phyloP scores from a whole-genome alignment of 2,888 invertebrate genomes.

The Azorinus chamasolen region DNA sequence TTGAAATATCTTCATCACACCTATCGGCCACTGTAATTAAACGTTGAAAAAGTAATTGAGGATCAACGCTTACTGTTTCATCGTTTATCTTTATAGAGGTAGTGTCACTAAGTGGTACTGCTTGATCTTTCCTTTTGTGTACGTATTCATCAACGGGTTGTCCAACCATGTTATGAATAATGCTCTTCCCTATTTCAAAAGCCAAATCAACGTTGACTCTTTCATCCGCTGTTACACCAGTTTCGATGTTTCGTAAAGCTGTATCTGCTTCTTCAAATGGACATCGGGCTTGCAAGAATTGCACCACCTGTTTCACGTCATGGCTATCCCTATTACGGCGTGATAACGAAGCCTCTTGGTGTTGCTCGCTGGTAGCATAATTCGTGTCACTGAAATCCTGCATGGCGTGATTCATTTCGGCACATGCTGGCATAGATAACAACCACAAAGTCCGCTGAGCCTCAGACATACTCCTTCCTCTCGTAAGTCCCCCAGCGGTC shows the following conservation, averaged over 20 bases:
- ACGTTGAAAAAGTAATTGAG: slow-evolving; percentile 42
- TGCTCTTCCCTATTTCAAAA: background rate
- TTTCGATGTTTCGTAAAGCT: slow-evolving; percentile 48
- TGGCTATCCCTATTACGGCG: slow-evolving; percentile 34
- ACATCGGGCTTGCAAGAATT: slow-evolving; percentile 32
- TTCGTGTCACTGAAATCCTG: slow-evolving; percentile 44
- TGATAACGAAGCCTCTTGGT: slow-evolving; percentile 43
- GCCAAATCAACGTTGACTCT: slow-evolving; percentile 28
- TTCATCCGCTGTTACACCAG: slow-evolving; percentile 45
- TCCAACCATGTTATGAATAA: slow-evolving; percentile 7
- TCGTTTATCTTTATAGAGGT: background rate
- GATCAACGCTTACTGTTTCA: slow-evolving; percentile 21
- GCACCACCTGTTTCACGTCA: slow-evolving; percentile 28
- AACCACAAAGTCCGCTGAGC: too few species aligned
- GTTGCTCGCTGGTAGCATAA: slow-evolving; percentile 57
- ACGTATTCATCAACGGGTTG: background rate
- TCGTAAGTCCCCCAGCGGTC: too few species aligned
- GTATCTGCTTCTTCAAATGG: slow-evolving; percentile 32
- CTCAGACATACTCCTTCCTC: too few species aligned
- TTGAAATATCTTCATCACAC: slow-evolving; percentile 14
- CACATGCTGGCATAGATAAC: too few species aligned
- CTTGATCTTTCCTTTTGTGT: slow-evolving; percentile 24
- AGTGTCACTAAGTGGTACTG: slow-evolving; percentile 4
- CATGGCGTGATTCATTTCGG: slow-evolving; percentile 48
- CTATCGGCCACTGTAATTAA: slow-evolving; percentile 26